phyloP scores from a whole-genome alignment of 2,797 vertebrate species.

The Centropyge bicolor region DNA sequence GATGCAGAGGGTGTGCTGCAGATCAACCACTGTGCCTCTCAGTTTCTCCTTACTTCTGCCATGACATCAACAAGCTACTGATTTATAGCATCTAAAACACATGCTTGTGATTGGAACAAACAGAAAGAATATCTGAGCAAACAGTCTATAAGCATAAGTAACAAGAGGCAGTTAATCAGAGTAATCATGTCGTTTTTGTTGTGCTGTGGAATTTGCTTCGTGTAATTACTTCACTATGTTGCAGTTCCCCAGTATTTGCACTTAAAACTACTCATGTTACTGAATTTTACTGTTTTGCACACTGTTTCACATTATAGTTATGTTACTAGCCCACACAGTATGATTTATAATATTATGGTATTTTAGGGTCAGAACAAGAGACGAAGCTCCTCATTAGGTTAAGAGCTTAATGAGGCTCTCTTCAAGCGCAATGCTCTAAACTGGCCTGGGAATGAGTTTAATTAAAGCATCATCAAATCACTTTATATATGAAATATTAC shows the following conservation, averaged over 20 bases:
- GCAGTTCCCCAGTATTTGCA: not conserved
- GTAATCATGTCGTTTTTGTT: not conserved
- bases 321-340: too few species aligned
- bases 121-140: not conserved
- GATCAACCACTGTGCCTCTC: not conserved
- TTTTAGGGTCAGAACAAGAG: not conserved
- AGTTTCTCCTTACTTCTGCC: not conserved
- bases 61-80: not conserved
- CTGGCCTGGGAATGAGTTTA: too few species aligned
- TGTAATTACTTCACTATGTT: not conserved
- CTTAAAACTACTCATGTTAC: not conserved
- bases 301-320: too few species aligned
- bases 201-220: not conserved
- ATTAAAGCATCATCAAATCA: too few species aligned
- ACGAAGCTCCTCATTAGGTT: not conserved
- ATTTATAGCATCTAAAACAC: not conserved
- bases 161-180: not conserved
- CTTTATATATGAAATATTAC: too few species aligned
- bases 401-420: not conserved
- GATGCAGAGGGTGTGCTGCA: too few species aligned
- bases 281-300: too few species aligned
- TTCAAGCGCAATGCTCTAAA: too few species aligned
- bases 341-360: not conserved
- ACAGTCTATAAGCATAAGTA: not conserved
- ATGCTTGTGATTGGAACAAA: not conserved